Conservation (phyloP, 2,888 invertebrate species). For the Dynastes grantii region DNA sequence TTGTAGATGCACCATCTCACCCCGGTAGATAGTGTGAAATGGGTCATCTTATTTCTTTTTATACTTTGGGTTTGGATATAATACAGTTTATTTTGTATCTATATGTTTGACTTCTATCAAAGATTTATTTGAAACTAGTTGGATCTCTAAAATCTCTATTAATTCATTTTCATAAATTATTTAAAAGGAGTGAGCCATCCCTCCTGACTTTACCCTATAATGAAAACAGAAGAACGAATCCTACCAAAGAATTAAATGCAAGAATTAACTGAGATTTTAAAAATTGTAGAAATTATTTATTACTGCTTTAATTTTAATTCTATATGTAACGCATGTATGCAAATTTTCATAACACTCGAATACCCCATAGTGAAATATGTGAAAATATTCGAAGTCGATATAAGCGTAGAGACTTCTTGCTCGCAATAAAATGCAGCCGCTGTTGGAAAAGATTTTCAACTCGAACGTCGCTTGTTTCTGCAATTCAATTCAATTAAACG, state of each 20-base stretch:
- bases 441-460: slow-evolving; percentile 60
- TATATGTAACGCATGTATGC: neutral
- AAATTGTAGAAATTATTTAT: neutral
- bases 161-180: too few relatives aligned
- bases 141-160: too few relatives aligned
- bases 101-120: too few relatives aligned
- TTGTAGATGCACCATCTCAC: too few relatives aligned
- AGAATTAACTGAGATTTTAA: neutral
- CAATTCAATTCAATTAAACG: slow-evolving; percentile 70
- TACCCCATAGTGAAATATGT: slow-evolving; percentile 10
- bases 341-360: neutral
- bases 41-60: too few relatives aligned
- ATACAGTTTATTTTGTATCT: too few relatives aligned
- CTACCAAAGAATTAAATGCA: neutral
- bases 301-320: neutral
- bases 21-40: too few relatives aligned
- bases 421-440: slow-evolving; percentile 69
- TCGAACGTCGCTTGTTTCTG: slow-evolving; percentile 63
- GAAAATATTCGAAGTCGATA: slow-evolving; percentile 7
- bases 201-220: too few relatives aligned
- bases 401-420: slow-evolving; percentile 1
- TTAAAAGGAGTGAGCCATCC: too few relatives aligned
- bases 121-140: too few relatives aligned
- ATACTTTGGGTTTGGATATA: too few relatives aligned
- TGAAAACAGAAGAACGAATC: too few relatives aligned